Base-by-base conservation (phyloP, 2,888 invertebrate genomes). In the Priocnemis perturbator region DNA sequence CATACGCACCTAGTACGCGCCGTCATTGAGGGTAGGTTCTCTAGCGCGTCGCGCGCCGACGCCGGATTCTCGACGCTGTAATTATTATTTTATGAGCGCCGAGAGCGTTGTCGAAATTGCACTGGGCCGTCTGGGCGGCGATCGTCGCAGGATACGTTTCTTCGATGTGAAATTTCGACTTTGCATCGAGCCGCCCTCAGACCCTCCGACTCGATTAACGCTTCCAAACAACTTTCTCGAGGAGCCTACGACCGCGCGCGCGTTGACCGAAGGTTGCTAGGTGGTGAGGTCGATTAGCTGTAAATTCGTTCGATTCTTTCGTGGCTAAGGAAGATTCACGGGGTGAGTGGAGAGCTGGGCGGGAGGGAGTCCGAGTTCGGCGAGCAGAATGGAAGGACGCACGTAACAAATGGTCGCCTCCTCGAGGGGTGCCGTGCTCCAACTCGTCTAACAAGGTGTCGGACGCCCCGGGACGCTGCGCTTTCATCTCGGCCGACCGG, bases 401-500 rank as follows among this genome's bases (percentile, higher is more conserved):
- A 57, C 55, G 67, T 86, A 86, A 87, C 82, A 87, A 88, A 88
- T 87, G 86, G 83, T 84, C 82, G 77, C 82, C 84, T 83, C 83
- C 83, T 83, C 81, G 77, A 76, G 82, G 83, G 83, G 83, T 81
- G 83, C 81, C 81, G 77, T 80, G 83, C 82, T 81, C 71, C 79
- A 76, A 76, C 83, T 83, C 83, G 84, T 86, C 85, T 86, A 87
- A 87, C 87, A 86, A 87, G 86, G 84, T 86, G 87, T 87, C 82
- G 83, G 84, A 80, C 85, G 82, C 84, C 82, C 81, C 84, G 81
- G 84, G 86, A 84, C 76, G 82, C 80, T 74, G 69, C 64, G 76
- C 86, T 85, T 86, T 86, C 84, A 86, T 85, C 86, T 86, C 80
- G 73, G 71, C 86, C 86, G 86, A 82, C 82, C 67, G 73, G 79